phyloP scores from a whole-genome alignment of 2,113 vertebrate species.

The Brachyistius frenatus region DNA sequence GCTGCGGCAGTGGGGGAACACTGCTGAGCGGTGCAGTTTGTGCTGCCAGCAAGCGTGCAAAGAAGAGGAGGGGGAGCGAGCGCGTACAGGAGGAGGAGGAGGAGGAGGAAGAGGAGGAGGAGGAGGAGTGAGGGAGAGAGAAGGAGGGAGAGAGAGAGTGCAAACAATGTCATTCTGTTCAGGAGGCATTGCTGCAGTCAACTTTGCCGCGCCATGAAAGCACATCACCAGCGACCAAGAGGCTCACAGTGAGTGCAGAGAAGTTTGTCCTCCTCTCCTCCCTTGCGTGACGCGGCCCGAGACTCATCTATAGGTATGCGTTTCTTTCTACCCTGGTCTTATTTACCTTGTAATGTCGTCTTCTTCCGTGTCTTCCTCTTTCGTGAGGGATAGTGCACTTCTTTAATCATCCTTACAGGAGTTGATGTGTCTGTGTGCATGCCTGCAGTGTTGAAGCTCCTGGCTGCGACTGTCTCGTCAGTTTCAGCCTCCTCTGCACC shows the following conservation, averaged over 20 bases:
- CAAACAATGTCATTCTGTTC: slow-evolving; percentile 92
- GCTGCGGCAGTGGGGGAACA: slow-evolving; percentile 90
- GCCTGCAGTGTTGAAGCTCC: slow-evolving; percentile 62
- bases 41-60: slow-evolving; percentile 85
- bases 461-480: slow-evolving; percentile 61
- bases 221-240: slow-evolving; percentile 74
- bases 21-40: slow-evolving; percentile 93
- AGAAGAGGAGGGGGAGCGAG: slow-evolving; percentile 80
- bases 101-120: slow-evolving; percentile 69
- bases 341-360: slow-evolving; percentile 32
- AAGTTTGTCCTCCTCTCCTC: slow-evolving; percentile 76
- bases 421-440: slow-evolving; percentile 50
- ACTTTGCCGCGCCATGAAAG: slow-evolving; percentile 82
- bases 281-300: slow-evolving; percentile 17
- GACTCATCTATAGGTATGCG: slow-evolving; percentile 61
- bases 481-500: slow-evolving; percentile 74
- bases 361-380: slow-evolving; percentile 9
- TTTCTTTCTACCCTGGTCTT: slow-evolving; percentile 39
- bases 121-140: slow-evolving; percentile 37
- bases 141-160: slow-evolving; percentile 75
- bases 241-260: slow-evolving; percentile 81
- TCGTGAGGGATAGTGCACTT: slow-evolving; percentile 37
- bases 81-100: slow-evolving; percentile 68
- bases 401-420: slow-evolving; percentile 46
- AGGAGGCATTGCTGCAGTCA: slow-evolving; percentile 90